Evolutionary conservation across 2,113 vertebrate genomes (phyloP).

Genomic region (Halcyon senegalensis): DNA sequence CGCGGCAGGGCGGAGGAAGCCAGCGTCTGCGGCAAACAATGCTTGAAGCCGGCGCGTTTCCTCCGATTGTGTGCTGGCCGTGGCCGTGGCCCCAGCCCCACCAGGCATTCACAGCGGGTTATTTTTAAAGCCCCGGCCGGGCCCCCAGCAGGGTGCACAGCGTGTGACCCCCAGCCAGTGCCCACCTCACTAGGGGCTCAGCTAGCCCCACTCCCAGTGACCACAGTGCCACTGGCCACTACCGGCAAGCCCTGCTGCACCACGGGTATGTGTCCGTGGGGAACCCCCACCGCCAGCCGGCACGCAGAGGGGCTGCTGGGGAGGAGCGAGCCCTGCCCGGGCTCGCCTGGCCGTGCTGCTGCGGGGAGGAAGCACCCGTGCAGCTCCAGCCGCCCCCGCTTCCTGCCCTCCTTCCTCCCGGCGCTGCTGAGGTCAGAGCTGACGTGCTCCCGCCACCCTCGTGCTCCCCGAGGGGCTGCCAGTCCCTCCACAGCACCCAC

Average conservation of each 20-base stretch:
- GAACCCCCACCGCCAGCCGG: fast-evolving
- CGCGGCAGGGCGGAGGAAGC: constrained; percentile 28
- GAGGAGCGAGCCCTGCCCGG: neutral
- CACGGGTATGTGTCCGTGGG: fast-evolving
- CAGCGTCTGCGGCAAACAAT: constrained; percentile 62
- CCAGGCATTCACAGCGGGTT: constrained; percentile 35
- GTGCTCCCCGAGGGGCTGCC: neutral
- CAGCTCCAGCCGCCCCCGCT: constrained; percentile 36
- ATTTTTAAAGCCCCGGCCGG: constrained; percentile 39
- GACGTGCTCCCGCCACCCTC: neutral
- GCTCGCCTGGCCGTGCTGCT: neutral
- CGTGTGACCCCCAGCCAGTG: neutral
- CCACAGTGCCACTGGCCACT: fast-evolving
- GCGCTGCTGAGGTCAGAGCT: constrained; percentile 42
- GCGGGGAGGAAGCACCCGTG: constrained; percentile 33
- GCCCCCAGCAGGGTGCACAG: neutral
- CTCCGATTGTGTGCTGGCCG: constrained; percentile 57
- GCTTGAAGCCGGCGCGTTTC: constrained; percentile 41
- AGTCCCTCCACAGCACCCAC: neutral
- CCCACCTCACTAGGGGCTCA: fast-evolving
- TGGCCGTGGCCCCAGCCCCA: neutral
- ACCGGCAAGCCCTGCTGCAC: neutral
- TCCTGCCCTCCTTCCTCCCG: constrained; percentile 57
- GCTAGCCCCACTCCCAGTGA: fast-evolving
- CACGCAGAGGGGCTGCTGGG: fast-evolving